phyloP scores from a whole-genome alignment of 2,113 vertebrate species.

The Macroglossus sobrinus region DNA sequence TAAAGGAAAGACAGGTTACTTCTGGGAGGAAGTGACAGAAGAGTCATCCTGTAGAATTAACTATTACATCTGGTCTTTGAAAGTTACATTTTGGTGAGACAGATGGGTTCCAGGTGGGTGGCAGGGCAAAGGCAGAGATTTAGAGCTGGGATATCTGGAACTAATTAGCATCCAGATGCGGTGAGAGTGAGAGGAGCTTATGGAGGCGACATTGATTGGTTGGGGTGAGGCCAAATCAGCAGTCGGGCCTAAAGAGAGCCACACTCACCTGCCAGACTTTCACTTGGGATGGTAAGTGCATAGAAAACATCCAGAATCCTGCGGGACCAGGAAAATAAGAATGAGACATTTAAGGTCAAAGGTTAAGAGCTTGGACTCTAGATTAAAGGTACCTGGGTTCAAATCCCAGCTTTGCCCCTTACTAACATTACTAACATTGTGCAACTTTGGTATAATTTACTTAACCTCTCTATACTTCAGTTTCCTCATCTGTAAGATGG shows the following conservation, averaged over 20 bases:
- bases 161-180: neutral
- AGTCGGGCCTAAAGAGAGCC: neutral
- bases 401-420: neutral
- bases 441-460: neutral
- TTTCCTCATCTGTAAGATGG: neutral
- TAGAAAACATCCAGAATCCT: slow-evolving; percentile 70
- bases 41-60: neutral
- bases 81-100: neutral
- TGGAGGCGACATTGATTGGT: neutral
- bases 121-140: neutral
- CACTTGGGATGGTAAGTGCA: slow-evolving; percentile 64
- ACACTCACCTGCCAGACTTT: slow-evolving; percentile 67
- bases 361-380: neutral
- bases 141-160: neutral
- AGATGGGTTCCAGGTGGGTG: neutral
- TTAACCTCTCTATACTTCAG: neutral
- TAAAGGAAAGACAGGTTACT: neutral
- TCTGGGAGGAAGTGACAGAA: neutral
- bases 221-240: neutral
- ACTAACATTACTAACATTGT: neutral
- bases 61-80: neutral
- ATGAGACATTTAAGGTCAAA: neutral
- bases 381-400: neutral
- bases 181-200: neutral
- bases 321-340: neutral